phyloP scores from a whole-genome alignment of 2,113 vertebrate species.

The Cyprinodon tularosa region DNA sequence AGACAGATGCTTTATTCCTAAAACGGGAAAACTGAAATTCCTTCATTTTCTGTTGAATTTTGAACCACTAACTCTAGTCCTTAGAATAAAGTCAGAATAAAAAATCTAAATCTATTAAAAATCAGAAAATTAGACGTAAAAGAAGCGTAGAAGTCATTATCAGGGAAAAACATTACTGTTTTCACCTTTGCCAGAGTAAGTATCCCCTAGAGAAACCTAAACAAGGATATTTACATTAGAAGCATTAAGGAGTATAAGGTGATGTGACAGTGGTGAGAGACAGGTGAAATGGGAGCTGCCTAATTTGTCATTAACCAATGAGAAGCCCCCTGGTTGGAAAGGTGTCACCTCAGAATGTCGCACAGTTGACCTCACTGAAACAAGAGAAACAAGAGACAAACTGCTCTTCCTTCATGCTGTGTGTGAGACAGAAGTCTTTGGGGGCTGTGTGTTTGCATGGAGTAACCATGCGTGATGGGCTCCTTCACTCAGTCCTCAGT shows the following conservation, averaged over 20 bases:
- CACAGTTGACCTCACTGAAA: conserved; percentile 76
- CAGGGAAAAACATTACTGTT: neutral
- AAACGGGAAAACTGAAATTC: neutral
- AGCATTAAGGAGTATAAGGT: neutral
- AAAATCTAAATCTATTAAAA: neutral
- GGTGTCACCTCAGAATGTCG: conserved; percentile 74
- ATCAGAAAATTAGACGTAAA: neutral
- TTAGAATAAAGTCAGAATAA: neutral
- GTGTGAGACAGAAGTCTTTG: conserved; percentile 22
- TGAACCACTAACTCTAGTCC: neutral
- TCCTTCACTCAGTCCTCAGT: conserved; percentile 54
- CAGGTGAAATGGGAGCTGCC: conserved; percentile 61
- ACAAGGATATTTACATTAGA: neutral
- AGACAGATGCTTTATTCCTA: neutral
- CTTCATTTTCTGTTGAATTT: neutral
- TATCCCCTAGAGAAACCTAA: neutral
- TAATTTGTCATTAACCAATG: conserved; percentile 60
- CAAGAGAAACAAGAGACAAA: conserved; percentile 67
- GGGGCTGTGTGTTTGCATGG: conserved; percentile 65
- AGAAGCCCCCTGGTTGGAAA: conserved; percentile 47
- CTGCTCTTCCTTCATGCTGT: conserved; percentile 42
- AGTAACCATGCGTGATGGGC: conserved; percentile 68
- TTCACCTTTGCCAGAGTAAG: neutral
- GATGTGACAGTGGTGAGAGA: conserved; percentile 38
- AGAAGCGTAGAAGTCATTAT: neutral